Evolutionary conservation across 2,888 invertebrate genomes (phyloP), one percentile per base, ranked within the genome.

Genomic region (Nomada fucata): DNA sequence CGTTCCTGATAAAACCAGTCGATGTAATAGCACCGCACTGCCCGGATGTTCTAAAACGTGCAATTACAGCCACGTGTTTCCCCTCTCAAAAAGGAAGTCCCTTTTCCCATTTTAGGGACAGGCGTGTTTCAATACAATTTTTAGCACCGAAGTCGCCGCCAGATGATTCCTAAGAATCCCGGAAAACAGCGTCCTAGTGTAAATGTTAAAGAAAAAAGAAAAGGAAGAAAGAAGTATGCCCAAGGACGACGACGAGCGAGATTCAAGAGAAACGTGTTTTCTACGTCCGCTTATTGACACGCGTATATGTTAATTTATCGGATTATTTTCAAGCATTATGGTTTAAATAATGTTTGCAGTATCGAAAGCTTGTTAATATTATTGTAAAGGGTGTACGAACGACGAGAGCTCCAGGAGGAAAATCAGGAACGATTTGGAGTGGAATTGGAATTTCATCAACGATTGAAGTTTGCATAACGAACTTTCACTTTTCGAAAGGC

Each of bases 401-500:
- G 13, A 20, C 13, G n/a, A 61, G 13, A n/a, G 15, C 20, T 20
- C 18, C 9, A 13, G 53, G 2, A 11, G 23, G n/a, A 60, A 68
- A 50, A 67, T 26, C 42, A 23, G 4, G 64, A 57, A 63, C 15
- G 29, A 11, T 26, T 42, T 42, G 13, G 23, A 52, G 7, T n/a
- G 23, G 29, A 52, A 61, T 61, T 18, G 29, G 15, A 68, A 71
- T 70, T 68, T 23, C 65, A 57, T 57, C 61, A n/a, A 36, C 23
- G 15, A 65, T 61, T 53, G 29, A 76, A 44, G 60, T 50, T 82
- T 69, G 70, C 72, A 65, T 64, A 79, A 85, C 11, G 47, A 69
- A 75, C 76, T 82, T 79, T 82, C 72, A 65, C 82, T 84, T 84
- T 69, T 73, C 26, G 60, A 76, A 53, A 73, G 42, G 26, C 20